Percentiles rank a stretch among this genome's conserved stretches.
Conservation (phyloP, 2,888 invertebrate species). For the Eueremaeus valkanovi region DNA sequence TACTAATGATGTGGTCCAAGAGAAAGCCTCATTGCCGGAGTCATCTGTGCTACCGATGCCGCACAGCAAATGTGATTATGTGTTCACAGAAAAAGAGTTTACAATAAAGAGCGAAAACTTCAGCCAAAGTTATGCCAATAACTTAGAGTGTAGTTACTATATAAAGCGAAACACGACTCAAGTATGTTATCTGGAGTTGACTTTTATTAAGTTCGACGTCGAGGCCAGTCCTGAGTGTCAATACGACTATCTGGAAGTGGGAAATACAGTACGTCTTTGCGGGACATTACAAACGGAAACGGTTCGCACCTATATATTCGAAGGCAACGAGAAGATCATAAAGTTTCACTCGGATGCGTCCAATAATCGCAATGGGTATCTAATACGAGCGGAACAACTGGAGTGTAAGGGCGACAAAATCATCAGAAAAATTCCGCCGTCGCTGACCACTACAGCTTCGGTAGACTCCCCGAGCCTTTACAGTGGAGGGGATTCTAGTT, state of each 20-base stretch:
- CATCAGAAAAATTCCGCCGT: constrained; percentile 27
- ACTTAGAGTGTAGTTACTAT: constrained; percentile 46
- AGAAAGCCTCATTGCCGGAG: constrained; percentile 13
- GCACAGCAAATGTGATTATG: constrained; percentile 42
- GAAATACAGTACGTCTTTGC: constrained; percentile 47
- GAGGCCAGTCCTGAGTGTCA: constrained; percentile 48
- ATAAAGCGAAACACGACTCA: constrained; percentile 39
- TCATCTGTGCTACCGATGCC: constrained; percentile 16
- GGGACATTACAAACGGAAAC: constrained; percentile 45
- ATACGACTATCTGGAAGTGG: constrained; percentile 48
- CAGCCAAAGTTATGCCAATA: constrained; percentile 44
- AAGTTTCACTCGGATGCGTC: constrained; percentile 47
- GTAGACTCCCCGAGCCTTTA: not conserved
- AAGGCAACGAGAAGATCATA: constrained; percentile 46
- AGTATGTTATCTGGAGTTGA: constrained; percentile 48
- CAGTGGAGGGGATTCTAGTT: not conserved
- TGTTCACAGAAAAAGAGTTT: constrained; percentile 44
- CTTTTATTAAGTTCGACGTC: constrained; percentile 47
- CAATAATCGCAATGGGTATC: constrained; percentile 46
- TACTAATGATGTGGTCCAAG: constrained; percentile 20
- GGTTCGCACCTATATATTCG: constrained; percentile 45
- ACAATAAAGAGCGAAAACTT: constrained; percentile 45
- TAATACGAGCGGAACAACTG: constrained; percentile 44
- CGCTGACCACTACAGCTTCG: not conserved
- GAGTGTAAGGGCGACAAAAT: constrained; percentile 43